Evolutionary conservation across 2,888 invertebrate genomes (phyloP).

Genomic region (Drosophila pullipes): DNA sequence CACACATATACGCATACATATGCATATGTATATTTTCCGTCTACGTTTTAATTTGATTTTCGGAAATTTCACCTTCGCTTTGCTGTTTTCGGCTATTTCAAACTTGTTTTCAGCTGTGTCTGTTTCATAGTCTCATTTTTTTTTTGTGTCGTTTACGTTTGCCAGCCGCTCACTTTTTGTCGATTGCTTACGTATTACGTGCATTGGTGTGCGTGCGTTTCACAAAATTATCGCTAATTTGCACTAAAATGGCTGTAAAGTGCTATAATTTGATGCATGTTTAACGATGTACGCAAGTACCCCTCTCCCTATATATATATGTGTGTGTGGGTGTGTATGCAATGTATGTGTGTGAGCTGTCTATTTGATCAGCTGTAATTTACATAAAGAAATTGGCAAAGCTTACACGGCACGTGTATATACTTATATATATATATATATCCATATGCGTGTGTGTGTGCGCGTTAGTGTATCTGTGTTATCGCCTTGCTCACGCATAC

Average conservation of each 20-base stretch:
- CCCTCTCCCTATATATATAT: background rate
- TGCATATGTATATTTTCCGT: constrained; percentile 75
- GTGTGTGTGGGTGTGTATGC: constrained; percentile 5
- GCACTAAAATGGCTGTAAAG: constrained; percentile 65
- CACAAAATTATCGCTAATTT: constrained; percentile 74
- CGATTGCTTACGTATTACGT: constrained; percentile 80
- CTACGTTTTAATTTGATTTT: constrained; percentile 81
- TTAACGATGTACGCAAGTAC: constrained; percentile 30
- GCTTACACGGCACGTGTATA: constrained; percentile 63
- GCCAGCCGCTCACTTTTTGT: constrained; percentile 77
- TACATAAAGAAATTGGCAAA: constrained; percentile 68
- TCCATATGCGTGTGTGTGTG: constrained; percentile 17
- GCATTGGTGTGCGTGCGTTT: constrained; percentile 69
- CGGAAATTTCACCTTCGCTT: constrained; percentile 79
- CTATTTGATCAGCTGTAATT: constrained; percentile 67
- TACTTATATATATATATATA: constrained; percentile 15
- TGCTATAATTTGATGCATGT: constrained; percentile 58
- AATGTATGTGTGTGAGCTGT: constrained; percentile 8
- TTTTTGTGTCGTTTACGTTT: constrained; percentile 59
- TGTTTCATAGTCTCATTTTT: constrained; percentile 72
- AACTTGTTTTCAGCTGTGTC: constrained; percentile 78
- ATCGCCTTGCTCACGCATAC: constrained; percentile 36
- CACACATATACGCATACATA: constrained; percentile 43
- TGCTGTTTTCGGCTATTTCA: constrained; percentile 80
- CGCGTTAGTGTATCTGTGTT: constrained; percentile 34